A percentile compares a stretch with the other conserved stretches of the same genome.
phyloP scores from a whole-genome alignment of 1,140 invertebrate genomes.

The Euglossa dilemma region DNA sequence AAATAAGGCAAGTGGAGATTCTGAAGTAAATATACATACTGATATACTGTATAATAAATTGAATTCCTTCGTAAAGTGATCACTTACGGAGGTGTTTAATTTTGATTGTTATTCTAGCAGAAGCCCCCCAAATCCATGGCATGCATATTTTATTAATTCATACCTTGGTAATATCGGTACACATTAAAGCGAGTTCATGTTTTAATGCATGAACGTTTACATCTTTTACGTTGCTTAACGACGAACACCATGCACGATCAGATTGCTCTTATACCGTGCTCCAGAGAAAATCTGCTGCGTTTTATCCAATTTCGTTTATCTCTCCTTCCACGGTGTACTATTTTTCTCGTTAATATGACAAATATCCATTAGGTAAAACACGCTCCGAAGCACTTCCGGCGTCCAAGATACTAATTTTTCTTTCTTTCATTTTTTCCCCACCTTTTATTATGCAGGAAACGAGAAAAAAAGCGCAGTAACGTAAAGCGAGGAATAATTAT shows the following conservation, averaged over 20 bases:
- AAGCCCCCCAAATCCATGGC: neutral
- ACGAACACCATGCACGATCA: neutral
- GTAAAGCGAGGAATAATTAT: no score
- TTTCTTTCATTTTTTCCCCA: no score
- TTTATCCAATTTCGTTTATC: neutral
- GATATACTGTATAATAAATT: neutral
- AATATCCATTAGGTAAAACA: no score
- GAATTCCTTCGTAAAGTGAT: neutral
- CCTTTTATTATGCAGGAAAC: no score
- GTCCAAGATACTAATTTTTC: no score
- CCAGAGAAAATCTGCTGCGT: neutral
- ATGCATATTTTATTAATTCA: conserved; percentile 18
- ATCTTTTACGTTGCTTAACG: conserved; percentile 5
- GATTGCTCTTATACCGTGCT: neutral
- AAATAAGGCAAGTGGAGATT: no score
- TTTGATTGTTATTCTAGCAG: neutral
- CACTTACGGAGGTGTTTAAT: neutral
- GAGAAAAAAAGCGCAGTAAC: no score
- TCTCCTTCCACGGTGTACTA: neutral
- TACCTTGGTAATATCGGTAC: conserved; percentile 3
- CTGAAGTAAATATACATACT: no score
- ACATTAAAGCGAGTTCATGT: conserved; percentile 20
- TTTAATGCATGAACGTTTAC: conserved; percentile 25
- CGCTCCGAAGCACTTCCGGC: no score
- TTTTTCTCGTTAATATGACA: neutral